A percentile compares a stretch with the other conserved stretches of the same genome.
Evolutionary conservation across 2,888 invertebrate genomes (phyloP).

Genomic region (Fabriciana adippe): DNA sequence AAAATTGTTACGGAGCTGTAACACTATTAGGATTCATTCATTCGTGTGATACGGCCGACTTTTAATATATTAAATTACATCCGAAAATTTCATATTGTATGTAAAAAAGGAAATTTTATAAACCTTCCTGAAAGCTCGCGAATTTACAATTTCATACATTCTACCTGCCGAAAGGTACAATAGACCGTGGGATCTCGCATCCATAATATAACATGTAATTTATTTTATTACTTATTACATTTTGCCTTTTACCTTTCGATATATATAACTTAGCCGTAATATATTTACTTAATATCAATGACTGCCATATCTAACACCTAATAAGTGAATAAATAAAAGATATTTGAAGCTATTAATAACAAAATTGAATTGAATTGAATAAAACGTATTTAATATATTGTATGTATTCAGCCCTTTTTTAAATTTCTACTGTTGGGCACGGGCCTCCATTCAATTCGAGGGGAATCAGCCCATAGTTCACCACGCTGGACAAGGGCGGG

Average conservation of each 20-base stretch:
- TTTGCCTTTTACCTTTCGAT: conserved; percentile 2
- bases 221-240: conserved; percentile 19
- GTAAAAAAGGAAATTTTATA: neutral
- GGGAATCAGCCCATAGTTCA: too few species aligned
- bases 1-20: too few species aligned
- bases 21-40: conserved; percentile 3
- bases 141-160: conserved; percentile 15
- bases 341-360: too few species aligned
- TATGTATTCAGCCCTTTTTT: too few species aligned
- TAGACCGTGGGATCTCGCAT: neutral
- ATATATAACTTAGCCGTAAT: neutral
- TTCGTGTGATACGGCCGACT: neutral
- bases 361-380: too few species aligned
- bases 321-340: too few species aligned
- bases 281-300: too few species aligned
- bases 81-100: conserved; percentile 8
- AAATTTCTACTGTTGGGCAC: too few species aligned
- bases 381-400: too few species aligned
- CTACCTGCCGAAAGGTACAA: conserved; percentile 7
- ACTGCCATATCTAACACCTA: too few species aligned
- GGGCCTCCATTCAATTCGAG: too few species aligned
- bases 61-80: conserved; percentile 15
- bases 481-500: too few species aligned
- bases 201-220: conserved; percentile 9
- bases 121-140: conserved; percentile 2